These are phyloP conservation scores for Apteryx owenii DNA, from an alignment of 2,113 vertebrate genomes.

Conservation along the genomic window DNA sequence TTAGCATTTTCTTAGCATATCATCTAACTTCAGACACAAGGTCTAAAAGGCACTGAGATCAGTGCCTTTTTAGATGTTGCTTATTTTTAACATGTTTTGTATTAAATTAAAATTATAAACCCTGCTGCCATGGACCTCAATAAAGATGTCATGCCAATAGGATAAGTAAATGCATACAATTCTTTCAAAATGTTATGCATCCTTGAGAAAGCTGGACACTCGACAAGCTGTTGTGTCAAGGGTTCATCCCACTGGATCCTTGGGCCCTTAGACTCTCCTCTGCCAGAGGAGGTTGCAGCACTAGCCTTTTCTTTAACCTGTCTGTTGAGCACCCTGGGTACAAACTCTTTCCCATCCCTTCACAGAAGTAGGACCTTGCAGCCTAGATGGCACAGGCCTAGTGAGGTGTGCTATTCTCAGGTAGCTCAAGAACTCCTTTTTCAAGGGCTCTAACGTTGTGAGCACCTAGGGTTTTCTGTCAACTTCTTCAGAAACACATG, in stretches of 20 bases:
- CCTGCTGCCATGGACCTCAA: background rate
- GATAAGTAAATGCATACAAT: background rate
- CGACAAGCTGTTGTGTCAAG: background rate
- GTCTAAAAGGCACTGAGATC: background rate
- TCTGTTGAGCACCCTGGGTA: background rate
- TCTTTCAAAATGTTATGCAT: background rate
- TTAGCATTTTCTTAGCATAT: background rate
- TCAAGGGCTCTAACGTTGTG: background rate
- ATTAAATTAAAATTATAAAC: background rate
- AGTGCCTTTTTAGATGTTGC: background rate
- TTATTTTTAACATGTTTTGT: background rate
- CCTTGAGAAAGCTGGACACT: background rate
- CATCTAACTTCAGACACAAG: background rate
- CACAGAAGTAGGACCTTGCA: background rate
- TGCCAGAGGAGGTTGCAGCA: background rate
- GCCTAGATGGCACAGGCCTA: background rate
- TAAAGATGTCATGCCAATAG: background rate
- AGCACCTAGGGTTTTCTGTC: background rate
- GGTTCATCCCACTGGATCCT: background rate
- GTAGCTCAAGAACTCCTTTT: background rate
- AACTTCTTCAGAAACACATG: fast-evolving
- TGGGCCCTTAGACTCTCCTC: background rate
- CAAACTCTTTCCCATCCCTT: background rate
- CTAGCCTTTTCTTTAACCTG: background rate
- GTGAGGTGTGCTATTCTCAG: background rate